These are phyloP conservation scores for Andricus grossulariae DNA, from an alignment of 1,140 invertebrate genomes.

Conservation along the genomic window DNA sequence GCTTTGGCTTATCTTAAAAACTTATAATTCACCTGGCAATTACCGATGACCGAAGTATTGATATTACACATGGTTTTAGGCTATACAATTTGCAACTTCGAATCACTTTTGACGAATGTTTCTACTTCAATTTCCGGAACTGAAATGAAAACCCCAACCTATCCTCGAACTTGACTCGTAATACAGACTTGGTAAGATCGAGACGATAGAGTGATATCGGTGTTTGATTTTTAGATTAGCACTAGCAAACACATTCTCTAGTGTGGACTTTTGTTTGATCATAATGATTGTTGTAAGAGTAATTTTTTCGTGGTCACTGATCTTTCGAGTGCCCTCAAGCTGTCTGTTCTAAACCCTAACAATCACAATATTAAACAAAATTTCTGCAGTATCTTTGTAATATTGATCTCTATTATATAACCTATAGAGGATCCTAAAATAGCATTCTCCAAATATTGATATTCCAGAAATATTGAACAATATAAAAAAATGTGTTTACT, in stretches of 20 bases:
- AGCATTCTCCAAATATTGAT: too few relatives aligned
- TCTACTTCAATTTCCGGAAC: background rate
- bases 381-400: background rate
- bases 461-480: background rate
- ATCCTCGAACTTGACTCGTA: slow-evolving; percentile 28
- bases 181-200: slow-evolving; percentile 25
- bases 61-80: background rate
- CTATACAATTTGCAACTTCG: background rate
- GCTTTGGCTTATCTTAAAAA: background rate
- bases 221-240: slow-evolving; percentile 28
- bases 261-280: slow-evolving; percentile 28
- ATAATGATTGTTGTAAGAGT: slow-evolving; percentile 31
- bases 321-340: slow-evolving; percentile 24
- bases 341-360: slow-evolving; percentile 14
- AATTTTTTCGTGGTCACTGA: slow-evolving; percentile 29
- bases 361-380: slow-evolving; percentile 3
- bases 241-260: slow-evolving; percentile 28
- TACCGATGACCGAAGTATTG: background rate
- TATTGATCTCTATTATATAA: background rate
- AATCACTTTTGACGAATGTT: background rate
- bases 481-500: background rate
- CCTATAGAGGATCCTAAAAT: too few relatives aligned
- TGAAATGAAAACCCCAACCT: slow-evolving; percentile 11
- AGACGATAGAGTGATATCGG: slow-evolving; percentile 30
- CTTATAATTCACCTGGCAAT: background rate